These are phyloP conservation scores for Ooceraea biroi DNA, from an alignment of 1,140 invertebrate genomes.

Conservation along the genomic window DNA sequence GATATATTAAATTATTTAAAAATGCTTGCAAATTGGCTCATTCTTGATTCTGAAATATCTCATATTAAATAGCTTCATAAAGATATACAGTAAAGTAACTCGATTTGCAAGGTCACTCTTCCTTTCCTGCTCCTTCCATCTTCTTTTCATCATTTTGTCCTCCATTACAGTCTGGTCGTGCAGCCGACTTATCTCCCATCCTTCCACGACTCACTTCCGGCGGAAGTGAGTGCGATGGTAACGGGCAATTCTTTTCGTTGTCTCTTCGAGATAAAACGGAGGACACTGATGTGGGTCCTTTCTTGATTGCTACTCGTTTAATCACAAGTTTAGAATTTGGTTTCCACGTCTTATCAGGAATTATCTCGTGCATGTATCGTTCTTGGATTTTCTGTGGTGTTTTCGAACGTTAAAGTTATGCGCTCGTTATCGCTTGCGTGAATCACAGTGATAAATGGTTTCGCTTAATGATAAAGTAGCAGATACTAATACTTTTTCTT, in stretches of 20 bases:
- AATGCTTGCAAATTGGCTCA: background rate
- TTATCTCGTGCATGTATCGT: background rate
- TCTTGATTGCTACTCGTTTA: background rate
- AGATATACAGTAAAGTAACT: conserved; percentile 73
- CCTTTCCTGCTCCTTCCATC: conserved; percentile 42
- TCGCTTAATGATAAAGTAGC: background rate
- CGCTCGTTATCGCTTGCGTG: background rate
- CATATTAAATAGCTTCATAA: conserved; percentile 9
- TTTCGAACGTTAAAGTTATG: background rate
- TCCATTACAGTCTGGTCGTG: conserved; percentile 61
- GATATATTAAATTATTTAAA: background rate
- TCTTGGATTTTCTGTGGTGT: background rate
- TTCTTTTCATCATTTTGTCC: conserved; percentile 11
- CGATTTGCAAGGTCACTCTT: conserved; percentile 72
- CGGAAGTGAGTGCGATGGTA: conserved; percentile 58
- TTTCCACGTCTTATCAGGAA: background rate
- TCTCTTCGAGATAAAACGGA: conserved; percentile 35
- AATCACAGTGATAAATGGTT: conserved; percentile 4
- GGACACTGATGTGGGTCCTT: background rate
- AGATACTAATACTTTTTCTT: background rate
- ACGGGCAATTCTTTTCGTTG: conserved; percentile 25
- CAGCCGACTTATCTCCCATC: conserved; percentile 58
- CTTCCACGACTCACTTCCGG: conserved; percentile 63
- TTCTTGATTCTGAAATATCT: conserved; percentile 13
- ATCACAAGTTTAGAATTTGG: background rate